Conservation (phyloP, 2,888 invertebrate species). For the Temnothorax unifasciatus region DNA sequence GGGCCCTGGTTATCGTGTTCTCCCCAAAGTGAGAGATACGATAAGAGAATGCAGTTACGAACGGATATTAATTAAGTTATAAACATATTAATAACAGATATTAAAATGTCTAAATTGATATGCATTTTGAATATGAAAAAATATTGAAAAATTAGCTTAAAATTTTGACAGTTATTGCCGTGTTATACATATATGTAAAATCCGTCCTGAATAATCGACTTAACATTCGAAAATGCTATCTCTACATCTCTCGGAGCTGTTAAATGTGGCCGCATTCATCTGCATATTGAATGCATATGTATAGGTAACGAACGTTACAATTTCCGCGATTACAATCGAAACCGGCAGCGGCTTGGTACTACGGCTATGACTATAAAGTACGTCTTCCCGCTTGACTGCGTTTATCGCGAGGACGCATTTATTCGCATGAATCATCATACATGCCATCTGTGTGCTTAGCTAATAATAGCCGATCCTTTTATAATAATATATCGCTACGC, state of each 20-base stretch:
- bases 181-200: not conserved
- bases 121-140: not conserved
- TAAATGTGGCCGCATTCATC: not conserved
- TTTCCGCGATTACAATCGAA: conserved; percentile 29
- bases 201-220: not conserved
- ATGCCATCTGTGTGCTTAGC: conserved; percentile 66
- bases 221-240: not conserved
- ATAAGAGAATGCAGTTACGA: too few relatives aligned
- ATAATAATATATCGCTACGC: conserved; percentile 58
- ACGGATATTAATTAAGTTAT: too few relatives aligned
- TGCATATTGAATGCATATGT: conserved; percentile 7
- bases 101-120: not conserved
- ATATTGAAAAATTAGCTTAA: not conserved
- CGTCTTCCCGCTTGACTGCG: conserved; percentile 65
- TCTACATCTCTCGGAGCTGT: not conserved
- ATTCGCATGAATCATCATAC: conserved; percentile 67
- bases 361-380: conserved; percentile 51
- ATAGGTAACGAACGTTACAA: conserved; percentile 47
- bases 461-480: conserved; percentile 70
- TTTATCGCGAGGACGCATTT: conserved; percentile 69
- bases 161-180: not conserved
- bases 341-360: conserved; percentile 21
- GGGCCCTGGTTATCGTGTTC: too few relatives aligned
- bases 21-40: not conserved
- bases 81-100: not conserved